Evolutionary conservation across 2,888 invertebrate species (phyloP).

Genomic region (Drosophila fulvimacula): DNA sequence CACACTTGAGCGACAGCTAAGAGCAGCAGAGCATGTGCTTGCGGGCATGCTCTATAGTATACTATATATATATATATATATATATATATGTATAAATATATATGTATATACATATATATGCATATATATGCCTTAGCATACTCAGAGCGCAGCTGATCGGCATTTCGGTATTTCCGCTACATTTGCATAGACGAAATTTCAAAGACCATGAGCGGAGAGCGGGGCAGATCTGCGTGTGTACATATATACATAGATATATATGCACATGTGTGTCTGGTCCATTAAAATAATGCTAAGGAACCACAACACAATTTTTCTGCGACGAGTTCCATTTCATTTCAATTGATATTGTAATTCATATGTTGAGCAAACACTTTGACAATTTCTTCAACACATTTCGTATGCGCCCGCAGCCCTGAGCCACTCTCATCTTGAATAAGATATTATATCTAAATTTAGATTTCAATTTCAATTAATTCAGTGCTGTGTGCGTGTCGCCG

Average conservation of each 20-base stretch:
- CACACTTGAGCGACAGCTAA: conserved; percentile 48
- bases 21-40: conserved; percentile 25
- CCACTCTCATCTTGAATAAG: not conserved
- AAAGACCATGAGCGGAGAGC: conserved; percentile 1
- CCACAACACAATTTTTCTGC: conserved; percentile 2
- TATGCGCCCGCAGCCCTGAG: conserved; percentile 17
- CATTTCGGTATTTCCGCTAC: conserved; percentile 68
- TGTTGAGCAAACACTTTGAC: conserved; percentile 9
- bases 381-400: conserved; percentile 15
- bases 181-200: conserved; percentile 69
- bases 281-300: conserved; percentile 49
- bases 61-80: not conserved
- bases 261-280: not conserved
- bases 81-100: not conserved
- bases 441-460: conserved; percentile 23
- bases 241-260: not conserved
- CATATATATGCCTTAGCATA: not conserved
- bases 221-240: conserved; percentile 12
- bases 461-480: conserved; percentile 16
- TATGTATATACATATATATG: not conserved
- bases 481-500: not conserved
- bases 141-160: conserved; percentile 41
- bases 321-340: conserved; percentile 24
- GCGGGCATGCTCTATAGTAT: conserved; percentile 16
- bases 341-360: conserved; percentile 55